These are phyloP conservation scores for Hyla sarda DNA, from an alignment of 2,113 vertebrate species.

Conservation along the genomic window DNA sequence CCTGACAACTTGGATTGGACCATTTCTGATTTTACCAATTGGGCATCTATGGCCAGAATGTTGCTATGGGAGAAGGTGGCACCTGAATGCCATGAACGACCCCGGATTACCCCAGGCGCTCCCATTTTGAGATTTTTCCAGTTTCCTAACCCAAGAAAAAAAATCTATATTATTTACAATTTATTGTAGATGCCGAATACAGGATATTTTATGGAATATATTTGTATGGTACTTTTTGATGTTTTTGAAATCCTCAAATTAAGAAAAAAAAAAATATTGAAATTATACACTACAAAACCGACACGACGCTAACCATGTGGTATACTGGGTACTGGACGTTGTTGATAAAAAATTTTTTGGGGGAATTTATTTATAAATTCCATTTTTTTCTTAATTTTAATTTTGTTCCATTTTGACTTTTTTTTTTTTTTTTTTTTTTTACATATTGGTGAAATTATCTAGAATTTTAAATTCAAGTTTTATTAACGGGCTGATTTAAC, in stretches of 20 bases:
- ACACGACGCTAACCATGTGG: background rate
- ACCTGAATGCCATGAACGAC: no score
- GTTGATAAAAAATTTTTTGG: background rate
- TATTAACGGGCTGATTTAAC: background rate
- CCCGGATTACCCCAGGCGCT: background rate
- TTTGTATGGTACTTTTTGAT: constrained; percentile 44
- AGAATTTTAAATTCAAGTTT: background rate
- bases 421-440: background rate
- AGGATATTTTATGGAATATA: constrained; percentile 14
- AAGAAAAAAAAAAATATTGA: background rate
- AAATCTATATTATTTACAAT: constrained; percentile 1
- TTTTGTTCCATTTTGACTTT: background rate
- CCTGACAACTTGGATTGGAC: background rate
- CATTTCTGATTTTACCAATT: background rate
- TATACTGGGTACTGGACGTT: background rate
- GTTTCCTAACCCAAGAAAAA: background rate
- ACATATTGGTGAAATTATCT: background rate
- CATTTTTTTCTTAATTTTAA: background rate
- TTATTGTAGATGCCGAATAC: constrained; percentile 7
- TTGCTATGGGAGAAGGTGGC: background rate
- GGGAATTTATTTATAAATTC: background rate
- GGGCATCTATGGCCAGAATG: no score
- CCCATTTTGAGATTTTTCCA: background rate
- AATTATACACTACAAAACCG: constrained; percentile 7
- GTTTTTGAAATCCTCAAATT: background rate